A percentile compares a stretch with the other conserved stretches of the same genome.
phyloP scores from a whole-genome alignment of 2,888 invertebrate species.

The Lypha dubia region DNA sequence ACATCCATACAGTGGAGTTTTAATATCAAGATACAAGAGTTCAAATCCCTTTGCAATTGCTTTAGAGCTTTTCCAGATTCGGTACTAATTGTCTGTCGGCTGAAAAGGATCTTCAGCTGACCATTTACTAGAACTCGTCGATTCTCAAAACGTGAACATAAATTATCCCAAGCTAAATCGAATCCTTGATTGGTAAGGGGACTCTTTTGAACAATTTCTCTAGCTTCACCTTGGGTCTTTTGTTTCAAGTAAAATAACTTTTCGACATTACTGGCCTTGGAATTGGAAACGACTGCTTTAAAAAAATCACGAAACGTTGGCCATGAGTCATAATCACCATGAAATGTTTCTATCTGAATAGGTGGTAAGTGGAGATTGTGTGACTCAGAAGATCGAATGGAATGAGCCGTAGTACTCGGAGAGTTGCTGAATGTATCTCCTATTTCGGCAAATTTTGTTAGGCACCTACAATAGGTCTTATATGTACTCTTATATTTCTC shows the following conservation, averaged over 20 bases:
- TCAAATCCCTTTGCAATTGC: constrained; percentile 42
- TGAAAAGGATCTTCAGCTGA: constrained; percentile 34
- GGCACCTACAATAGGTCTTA: neutral
- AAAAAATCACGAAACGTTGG: neutral
- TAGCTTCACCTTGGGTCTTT: constrained; percentile 20
- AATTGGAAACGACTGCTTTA: neutral
- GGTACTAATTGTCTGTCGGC: neutral
- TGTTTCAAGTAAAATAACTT: neutral
- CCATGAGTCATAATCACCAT: constrained; percentile 1
- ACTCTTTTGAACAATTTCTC: constrained; percentile 30
- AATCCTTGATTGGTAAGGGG: constrained; percentile 30
- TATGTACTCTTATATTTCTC: neutral
- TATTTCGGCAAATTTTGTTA: neutral
- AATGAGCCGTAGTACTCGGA: neutral
- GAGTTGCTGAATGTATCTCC: neutral
- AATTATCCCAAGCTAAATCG: constrained; percentile 10
- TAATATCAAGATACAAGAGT: constrained; percentile 7
- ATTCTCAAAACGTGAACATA: constrained; percentile 38
- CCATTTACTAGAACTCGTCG: constrained; percentile 36
- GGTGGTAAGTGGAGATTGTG: neutral
- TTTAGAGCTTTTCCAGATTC: constrained; percentile 35
- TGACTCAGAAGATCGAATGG: neutral
- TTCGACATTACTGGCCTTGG: neutral
- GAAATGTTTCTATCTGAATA: neutral
- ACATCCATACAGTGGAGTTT: constrained; percentile 9